Base-by-base conservation (phyloP, 1,140 invertebrate genomes). In the Tetragonula clypearis region DNA sequence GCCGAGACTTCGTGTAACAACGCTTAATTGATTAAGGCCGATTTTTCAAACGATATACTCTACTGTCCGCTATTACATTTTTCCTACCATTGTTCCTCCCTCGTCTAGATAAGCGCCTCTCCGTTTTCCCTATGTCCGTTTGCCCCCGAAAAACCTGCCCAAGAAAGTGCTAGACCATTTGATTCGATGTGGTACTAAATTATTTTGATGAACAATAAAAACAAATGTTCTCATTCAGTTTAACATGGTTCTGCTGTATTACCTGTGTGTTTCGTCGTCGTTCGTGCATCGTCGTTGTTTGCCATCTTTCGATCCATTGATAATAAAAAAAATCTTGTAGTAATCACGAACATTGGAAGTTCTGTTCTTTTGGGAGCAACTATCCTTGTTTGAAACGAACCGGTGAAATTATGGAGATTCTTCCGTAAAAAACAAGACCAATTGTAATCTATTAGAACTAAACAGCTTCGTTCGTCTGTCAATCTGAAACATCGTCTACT, bases 141-240 rank as follows among this genome's bases (percentile, higher is more conserved):
- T n/a, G 56, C 35, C 56, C 62, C 30, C n/a, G 66, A 19, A 9
- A n/a, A 17, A 21, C 9, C 26, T 41, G 53, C 35, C 74, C 68
- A 84, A 92, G 21, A 78, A n/a, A 76, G 14, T 9, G 11, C 62
- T 72, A 75, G 23, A 53, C 26, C 49, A 56, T 66, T 58, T 41
- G 35, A 83, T 65, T 92, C 90, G 88, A 93, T 93, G 91, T 94
- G 92, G 92, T 92, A 94, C 91, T 93, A 91, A 94, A 93, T 93
- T 94, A 93, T 93, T 93, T 93, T 93, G 90, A 86, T 92, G 90
- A 92, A 92, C 87, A 93, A 93, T 92, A 92, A 79, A 84, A 93
- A 93, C 58, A 73, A 6, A 87, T 88, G 82, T 90, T 93, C 85
- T 93, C 90, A 93, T 90, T 92, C 68, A 91, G 78, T 88, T 60